phyloP scores from a whole-genome alignment of 1,140 invertebrate species.

The Scaptomyza pallida region DNA sequence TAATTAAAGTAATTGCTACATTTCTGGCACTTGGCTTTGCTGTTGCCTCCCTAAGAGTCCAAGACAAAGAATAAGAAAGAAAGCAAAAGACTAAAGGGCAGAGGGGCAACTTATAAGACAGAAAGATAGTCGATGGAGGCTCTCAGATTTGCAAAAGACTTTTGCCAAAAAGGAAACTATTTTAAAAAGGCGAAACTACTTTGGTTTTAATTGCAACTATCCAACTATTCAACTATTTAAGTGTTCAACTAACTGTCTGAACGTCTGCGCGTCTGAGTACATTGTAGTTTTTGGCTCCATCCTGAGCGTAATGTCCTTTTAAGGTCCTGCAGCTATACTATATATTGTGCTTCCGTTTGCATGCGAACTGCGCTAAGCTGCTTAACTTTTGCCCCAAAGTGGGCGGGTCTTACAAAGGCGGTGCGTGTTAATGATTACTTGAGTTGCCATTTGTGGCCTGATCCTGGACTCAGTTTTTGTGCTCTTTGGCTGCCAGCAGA shows the following conservation, averaged over 20 bases:
- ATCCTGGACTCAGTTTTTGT: constrained; percentile 31
- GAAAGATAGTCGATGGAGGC: background rate
- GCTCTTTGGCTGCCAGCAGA: constrained; percentile 9
- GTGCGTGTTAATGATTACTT: constrained; percentile 80
- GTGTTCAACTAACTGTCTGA: constrained; percentile 52
- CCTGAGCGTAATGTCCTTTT: constrained; percentile 76
- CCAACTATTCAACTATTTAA: constrained; percentile 41
- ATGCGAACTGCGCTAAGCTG: constrained; percentile 70
- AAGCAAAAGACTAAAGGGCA: background rate
- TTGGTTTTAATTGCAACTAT: constrained; percentile 79
- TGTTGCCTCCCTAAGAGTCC: constrained; percentile 15
- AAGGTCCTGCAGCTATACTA: constrained; percentile 57
- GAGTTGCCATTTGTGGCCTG: constrained; percentile 73
- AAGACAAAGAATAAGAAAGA: constrained; percentile 2
- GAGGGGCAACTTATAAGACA: background rate
- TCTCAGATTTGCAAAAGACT: constrained; percentile 33
- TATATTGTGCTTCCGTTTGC: constrained; percentile 70
- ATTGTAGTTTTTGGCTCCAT: constrained; percentile 53
- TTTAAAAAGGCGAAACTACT: constrained; percentile 81
- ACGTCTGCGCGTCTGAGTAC: constrained; percentile 45
- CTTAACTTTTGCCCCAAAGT: constrained; percentile 55
- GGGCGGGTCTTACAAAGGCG: constrained; percentile 17
- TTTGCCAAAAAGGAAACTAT: constrained; percentile 78
- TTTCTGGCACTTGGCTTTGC: constrained; percentile 75
- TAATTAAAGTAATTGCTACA: constrained; percentile 82